Evolutionary conservation across 2,113 vertebrate genomes (phyloP).

Genomic region (Ptilorrhoa leucosticta): DNA sequence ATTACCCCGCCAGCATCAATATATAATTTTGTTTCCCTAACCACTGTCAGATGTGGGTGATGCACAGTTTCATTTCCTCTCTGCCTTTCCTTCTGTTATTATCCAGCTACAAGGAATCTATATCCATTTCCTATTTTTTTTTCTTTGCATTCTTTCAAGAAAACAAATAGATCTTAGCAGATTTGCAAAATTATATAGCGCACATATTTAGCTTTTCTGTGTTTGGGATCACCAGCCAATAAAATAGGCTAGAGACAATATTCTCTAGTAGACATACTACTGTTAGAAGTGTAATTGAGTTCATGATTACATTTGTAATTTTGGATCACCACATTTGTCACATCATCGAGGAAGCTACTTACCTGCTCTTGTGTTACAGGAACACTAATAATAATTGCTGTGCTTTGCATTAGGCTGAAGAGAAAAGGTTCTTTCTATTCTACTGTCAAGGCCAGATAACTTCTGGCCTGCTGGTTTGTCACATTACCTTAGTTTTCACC

Average conservation of each 20-base stretch:
- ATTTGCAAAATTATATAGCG: neutral
- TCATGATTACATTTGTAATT: neutral
- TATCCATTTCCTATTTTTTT: neutral
- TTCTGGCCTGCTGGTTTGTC: neutral
- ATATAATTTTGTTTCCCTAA: neutral
- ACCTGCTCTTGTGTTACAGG: neutral
- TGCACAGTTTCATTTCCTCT: neutral
- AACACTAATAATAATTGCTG: neutral
- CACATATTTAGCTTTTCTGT: neutral
- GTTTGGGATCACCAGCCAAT: neutral
- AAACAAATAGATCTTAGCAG: neutral
- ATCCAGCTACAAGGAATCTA: neutral
- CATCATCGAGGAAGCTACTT: neutral
- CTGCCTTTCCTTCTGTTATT: neutral
- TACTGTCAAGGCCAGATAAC: neutral
- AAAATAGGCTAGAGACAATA: neutral
- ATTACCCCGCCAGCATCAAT: neutral
- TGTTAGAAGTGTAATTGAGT: neutral
- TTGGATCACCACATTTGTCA: neutral
- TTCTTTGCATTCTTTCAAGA: neutral
- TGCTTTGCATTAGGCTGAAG: neutral
- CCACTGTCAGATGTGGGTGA: neutral
- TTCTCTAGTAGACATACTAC: neutral
- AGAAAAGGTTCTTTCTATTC: neutral
- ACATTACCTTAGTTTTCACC: neutral